Conservation (phyloP, 2,113 vertebrate genomes). For the Leptocoma aspasia region DNA sequence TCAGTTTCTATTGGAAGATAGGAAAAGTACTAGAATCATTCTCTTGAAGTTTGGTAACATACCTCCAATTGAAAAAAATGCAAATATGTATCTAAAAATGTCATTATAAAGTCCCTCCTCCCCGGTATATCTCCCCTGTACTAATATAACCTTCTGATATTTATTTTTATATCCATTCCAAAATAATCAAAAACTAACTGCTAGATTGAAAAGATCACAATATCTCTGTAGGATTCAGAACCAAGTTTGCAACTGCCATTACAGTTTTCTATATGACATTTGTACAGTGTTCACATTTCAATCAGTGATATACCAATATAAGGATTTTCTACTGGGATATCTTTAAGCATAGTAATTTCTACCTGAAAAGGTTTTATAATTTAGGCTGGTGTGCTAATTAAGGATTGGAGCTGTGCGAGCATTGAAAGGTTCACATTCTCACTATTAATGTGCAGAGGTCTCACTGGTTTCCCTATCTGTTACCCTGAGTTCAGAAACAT, state of each 20-base stretch:
- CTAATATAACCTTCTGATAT: background rate
- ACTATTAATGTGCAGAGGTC: background rate
- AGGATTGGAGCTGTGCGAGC: background rate
- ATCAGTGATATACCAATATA: background rate
- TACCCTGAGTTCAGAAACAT: background rate
- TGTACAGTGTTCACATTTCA: background rate
- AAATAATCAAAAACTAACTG: background rate
- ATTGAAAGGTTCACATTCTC: background rate
- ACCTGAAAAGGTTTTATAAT: background rate
- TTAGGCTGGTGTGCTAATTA: background rate
- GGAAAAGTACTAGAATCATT: background rate
- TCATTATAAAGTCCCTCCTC: background rate
- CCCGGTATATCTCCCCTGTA: background rate
- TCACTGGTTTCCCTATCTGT: background rate
- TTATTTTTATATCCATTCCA: background rate
- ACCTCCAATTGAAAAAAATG: background rate
- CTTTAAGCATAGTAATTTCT: background rate
- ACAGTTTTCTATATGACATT: background rate
- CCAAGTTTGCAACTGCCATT: background rate
- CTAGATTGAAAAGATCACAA: background rate
- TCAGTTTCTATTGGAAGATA: background rate
- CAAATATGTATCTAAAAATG: background rate
- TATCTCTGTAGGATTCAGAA: background rate
- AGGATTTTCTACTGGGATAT: background rate
- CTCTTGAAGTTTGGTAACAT: background rate